These are phyloP conservation scores for Plecotus auritus DNA, from an alignment of 2,113 vertebrate genomes.

Conservation along the genomic window DNA sequence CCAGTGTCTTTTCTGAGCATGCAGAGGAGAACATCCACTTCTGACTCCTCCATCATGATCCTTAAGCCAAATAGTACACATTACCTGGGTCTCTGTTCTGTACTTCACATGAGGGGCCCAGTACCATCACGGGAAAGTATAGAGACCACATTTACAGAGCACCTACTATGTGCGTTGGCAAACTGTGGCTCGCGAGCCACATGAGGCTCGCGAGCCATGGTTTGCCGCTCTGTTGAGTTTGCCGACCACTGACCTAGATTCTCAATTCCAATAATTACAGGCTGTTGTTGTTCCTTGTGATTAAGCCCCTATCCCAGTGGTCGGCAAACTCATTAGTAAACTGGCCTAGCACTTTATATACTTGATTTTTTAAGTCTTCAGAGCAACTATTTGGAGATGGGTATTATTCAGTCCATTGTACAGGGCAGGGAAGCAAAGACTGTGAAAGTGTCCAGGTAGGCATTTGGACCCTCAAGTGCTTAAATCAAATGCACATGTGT, in stretches of 20 bases:
- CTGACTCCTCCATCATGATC: not conserved
- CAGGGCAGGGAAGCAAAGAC: not conserved
- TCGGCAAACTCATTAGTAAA: too few species aligned
- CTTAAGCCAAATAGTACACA: not conserved
- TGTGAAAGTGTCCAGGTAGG: not conserved
- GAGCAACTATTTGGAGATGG: not conserved
- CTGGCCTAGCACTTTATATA: not conserved
- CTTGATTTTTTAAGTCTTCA: not conserved
- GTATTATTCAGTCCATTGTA: not conserved
- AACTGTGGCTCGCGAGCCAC: too few species aligned
- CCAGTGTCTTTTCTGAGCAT: not conserved
- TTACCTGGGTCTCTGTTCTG: not conserved
- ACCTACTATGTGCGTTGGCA: too few species aligned
- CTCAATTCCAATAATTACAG: too few species aligned
- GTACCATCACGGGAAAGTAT: not conserved
- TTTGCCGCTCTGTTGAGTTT: too few species aligned
- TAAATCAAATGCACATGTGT: not conserved
- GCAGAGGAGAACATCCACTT: not conserved
- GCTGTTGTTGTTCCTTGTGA: too few species aligned
- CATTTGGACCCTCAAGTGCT: not conserved
- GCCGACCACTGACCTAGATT: too few species aligned
- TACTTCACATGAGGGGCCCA: accelerated
- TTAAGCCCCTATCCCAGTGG: too few species aligned
- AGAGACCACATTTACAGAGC: not conserved
- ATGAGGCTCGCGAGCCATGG: too few species aligned